Evolutionary conservation across 2,797 vertebrate species (phyloP), one percentile per base, ranked within the genome.

Genomic region (Rousettus madagascariensis): DNA sequence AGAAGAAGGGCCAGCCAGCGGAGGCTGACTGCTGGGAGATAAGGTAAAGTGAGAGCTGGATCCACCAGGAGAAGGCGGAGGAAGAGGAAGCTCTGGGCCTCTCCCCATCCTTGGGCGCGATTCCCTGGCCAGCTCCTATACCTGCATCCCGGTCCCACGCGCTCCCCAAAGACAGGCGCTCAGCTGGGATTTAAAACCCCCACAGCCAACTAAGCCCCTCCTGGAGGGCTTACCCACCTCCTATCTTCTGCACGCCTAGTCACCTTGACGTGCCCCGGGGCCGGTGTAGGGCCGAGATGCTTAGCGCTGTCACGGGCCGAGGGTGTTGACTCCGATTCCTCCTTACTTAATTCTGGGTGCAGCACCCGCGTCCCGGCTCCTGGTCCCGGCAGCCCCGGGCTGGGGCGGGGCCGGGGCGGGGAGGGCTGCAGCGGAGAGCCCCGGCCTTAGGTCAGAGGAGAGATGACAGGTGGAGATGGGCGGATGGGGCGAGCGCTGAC

Each of bases 251-350:
- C 66, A 22, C n/a, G 78, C 92, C 87, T 68, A 80, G 95, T 97
- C 97, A 97, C 97, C 97, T 97, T 97, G 97, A 96, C 82, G 85
- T 65, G 90, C 78, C 87, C 96, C 95, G 12, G n/a, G 68, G 75
- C 87, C 11, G 28, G 46, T 19, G 65, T 41, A 4, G 46, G 0
- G 82, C 89, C n/a, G 36, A 51, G 95, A 87, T 68, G 96, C 95
- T 78, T 15, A 10, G 86, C 26, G 72, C 30, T 8, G 93, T 80
- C 75, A 12, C 38, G 0, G 57, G 75, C 79, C 10, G 13, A 43
- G 55, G 86, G 79, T 69, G 53, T 33, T 68, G 85, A 55, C 72
- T 79, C 74, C 4, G 53, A 85, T 91, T 63, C 85, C 83, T 65
- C 36, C 86, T 85, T 49, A 84, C 97, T 95, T 96, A 96, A 74